Base-by-base conservation (phyloP, 2,888 invertebrate genomes). In the Bellardia pandia region DNA sequence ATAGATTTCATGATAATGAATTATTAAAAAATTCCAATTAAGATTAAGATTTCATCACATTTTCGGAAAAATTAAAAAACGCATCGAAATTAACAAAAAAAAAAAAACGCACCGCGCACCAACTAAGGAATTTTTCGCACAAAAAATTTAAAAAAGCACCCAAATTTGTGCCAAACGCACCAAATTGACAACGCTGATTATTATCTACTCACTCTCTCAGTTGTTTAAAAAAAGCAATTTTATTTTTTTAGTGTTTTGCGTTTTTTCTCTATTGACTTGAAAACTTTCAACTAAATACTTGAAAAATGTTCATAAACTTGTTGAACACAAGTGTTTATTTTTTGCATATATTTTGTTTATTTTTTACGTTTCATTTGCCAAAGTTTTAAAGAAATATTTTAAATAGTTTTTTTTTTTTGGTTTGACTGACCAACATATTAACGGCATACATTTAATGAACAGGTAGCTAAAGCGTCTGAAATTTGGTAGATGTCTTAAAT, bases 371-470 rank as follows among this genome's bases (percentile, higher is more conserved):
- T 69, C 13, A 53, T 83, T 79, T 79, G 78, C n/a, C 76, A 69
- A 30, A 80, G 60, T 69, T 82, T 60, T 69, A 33, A 60, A 45
- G 45, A 80, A 72, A 62, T 71, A 53, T 71, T 77, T 77, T 45
- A 64, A 77, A 71, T 77, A n/a, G n/a, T 72, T 23, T 72, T 86
- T 72, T 11, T 42, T 83, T 72, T 58, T 64, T 82, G 23, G 23
- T 23, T 71, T 60, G 87, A 85, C 85, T 85, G 85, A 87, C 87
- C 85, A 87, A 85, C 85, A 87, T 87, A 87, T 75, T 85, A 87
- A 85, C 78, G 85, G 81, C 87, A 85, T 72, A 87, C 78, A 87
- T 87, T 74, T 84, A 60, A n/a, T 75, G 60, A 85, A 62, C 85
- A 79, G 85, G 79, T 75, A 84, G 75, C 42, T 77, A n/a, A 76